phyloP scores from a whole-genome alignment of 2,113 vertebrate genomes.

The Tylochromis polylepis region DNA sequence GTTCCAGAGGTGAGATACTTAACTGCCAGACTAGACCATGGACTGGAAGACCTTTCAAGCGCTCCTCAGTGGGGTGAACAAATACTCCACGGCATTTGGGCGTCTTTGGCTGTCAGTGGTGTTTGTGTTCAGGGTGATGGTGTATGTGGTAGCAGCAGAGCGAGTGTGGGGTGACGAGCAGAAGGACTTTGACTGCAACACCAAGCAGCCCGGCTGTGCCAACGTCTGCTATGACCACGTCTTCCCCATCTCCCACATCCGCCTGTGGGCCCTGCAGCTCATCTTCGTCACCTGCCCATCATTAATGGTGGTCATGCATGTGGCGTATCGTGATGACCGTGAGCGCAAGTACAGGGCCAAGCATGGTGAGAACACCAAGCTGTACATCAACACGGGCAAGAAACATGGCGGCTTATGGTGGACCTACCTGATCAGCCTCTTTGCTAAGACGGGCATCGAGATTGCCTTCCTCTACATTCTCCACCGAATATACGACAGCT shows the following conservation, averaged over 20 bases:
- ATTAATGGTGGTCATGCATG: slow-evolving; percentile 84
- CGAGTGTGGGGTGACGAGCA: slow-evolving; percentile 84
- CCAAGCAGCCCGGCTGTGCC: slow-evolving; percentile 81
- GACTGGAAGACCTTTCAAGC: slow-evolving; percentile 83
- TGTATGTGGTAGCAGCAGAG: slow-evolving; percentile 83
- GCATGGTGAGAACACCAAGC: slow-evolving; percentile 54
- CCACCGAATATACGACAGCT: slow-evolving; percentile 78
- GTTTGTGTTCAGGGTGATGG: slow-evolving; percentile 83
- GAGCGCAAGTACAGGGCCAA: slow-evolving; percentile 73
- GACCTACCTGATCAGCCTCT: slow-evolving; percentile 80
- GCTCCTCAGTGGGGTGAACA: slow-evolving; percentile 83
- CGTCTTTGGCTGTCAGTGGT: slow-evolving; percentile 86
- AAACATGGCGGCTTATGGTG: slow-evolving; percentile 78
- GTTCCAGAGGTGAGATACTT: background rate
- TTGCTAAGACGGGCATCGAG: slow-evolving; percentile 81
- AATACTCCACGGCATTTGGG: slow-evolving; percentile 81
- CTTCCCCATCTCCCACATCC: slow-evolving; percentile 79
- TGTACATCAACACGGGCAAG: slow-evolving; percentile 71
- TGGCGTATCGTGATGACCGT: slow-evolving; percentile 77
- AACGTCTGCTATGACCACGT: slow-evolving; percentile 81
- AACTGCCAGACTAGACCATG: slow-evolving; percentile 62
- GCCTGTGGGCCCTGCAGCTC: slow-evolving; percentile 78
- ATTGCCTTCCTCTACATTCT: slow-evolving; percentile 80
- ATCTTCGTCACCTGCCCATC: slow-evolving; percentile 80
- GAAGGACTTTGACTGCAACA: slow-evolving; percentile 86